Conservation (phyloP, 2,888 invertebrate genomes). For the Athrips mouffetella region DNA sequence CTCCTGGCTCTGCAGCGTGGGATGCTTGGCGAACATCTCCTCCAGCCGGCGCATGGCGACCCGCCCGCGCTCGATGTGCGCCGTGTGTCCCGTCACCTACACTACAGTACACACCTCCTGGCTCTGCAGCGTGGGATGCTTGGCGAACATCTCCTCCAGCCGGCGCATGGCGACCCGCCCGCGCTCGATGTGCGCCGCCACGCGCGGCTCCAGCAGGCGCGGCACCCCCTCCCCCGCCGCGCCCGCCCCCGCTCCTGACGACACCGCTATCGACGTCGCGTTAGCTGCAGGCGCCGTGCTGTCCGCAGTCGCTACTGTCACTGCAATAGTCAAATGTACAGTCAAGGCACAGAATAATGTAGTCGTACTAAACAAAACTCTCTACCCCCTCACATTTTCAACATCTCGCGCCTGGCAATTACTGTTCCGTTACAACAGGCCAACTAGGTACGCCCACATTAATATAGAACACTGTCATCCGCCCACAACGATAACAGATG, state of each 20-base stretch:
- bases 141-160: conserved; percentile 88
- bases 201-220: conserved; percentile 75
- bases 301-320: not conserved
- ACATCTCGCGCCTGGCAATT: too few relatives aligned
- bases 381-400: too few relatives aligned
- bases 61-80: conserved; percentile 85
- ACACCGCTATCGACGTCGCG: not conserved
- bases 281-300: not conserved
- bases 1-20: conserved; percentile 85
- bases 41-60: conserved; percentile 7
- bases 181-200: conserved; percentile 87
- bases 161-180: conserved; percentile 86
- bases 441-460: too few relatives aligned
- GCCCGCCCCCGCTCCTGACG: not conserved
- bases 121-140: conserved; percentile 86
- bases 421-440: too few relatives aligned
- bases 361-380: too few relatives aligned
- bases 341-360: too few relatives aligned
- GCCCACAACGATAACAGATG: too few relatives aligned
- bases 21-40: conserved; percentile 82
- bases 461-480: too few relatives aligned
- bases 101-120: conserved; percentile 71
- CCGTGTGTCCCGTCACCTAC: conserved; percentile 81
- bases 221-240: conserved; percentile 46
- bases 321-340: too few relatives aligned